Base-by-base conservation (phyloP, 2,888 invertebrate species). In the Heteropelma amictum region DNA sequence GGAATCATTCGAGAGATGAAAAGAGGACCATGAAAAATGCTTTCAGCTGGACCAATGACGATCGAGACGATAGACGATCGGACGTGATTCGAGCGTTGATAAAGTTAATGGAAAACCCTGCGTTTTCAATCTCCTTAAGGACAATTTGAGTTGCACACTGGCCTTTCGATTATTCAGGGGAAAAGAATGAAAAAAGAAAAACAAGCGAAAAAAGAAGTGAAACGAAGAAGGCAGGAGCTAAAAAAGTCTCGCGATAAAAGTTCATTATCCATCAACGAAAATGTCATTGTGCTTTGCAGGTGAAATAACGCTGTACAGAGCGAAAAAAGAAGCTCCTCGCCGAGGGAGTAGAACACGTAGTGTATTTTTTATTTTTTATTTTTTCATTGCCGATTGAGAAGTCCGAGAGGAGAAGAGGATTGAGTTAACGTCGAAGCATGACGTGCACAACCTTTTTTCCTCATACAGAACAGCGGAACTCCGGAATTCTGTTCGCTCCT, bases 281-380 rank as follows among this genome's bases (percentile, higher is more conserved):
- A 19, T 30, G 19, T 7, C 8, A 19, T n/a, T n/a, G n/a, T n/a
- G n/a, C n/a, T n/a, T n/a, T 49, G 47, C 42, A 72, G 23, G 42
- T n/a, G 56, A 65, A 28, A 47, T n/a, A 35, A 67, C 45, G 67
- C 45, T 28, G 49, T 42, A 35, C 17, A 12, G 21, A n/a, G 47
- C 33, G 64, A 54, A 30, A 60, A 38, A 38, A 38, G 14, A 12
- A 73, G 60, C 19, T 30, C 45, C 26, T n/a, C n/a, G n/a, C n/a
- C n/a, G n/a, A n/a, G n/a, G 17, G 42, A 23, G 33, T 28, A 35
- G 21, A 70, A 51, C 74, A 74, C 69, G 74, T 74, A n/a, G n/a
- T n/a, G n/a, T n/a, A n/a, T n/a, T n/a, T n/a, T n/a, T n/a, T n/a
- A n/a, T n/a, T n/a, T 69, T 65, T 60, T 51, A 40, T 69, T 69